Conservation (phyloP, 2,888 invertebrate species). For the Conchocele bisecta region DNA sequence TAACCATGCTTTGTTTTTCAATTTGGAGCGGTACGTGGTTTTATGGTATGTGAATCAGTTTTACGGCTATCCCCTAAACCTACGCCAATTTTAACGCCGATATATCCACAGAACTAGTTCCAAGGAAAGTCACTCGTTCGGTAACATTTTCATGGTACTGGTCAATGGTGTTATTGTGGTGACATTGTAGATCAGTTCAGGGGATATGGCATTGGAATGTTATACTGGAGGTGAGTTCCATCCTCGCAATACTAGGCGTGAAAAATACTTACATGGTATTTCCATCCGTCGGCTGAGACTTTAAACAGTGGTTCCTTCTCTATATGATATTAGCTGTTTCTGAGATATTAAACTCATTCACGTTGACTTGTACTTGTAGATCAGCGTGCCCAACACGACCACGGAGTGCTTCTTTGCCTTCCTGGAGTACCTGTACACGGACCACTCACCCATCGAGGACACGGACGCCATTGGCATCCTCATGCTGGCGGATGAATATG, state of each 20-base stretch:
- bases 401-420: constrained; percentile 73
- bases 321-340: background rate
- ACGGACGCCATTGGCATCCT: constrained; percentile 75
- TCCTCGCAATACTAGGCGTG: background rate
- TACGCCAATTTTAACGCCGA: too few relatives aligned
- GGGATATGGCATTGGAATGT: background rate
- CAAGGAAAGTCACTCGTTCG: too few relatives aligned
- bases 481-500: constrained; percentile 76
- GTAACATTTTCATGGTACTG: too few relatives aligned
- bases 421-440: constrained; percentile 79
- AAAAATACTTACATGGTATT: background rate
- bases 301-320: too few relatives aligned
- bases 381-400: constrained; percentile 64
- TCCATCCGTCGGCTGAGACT: background rate
- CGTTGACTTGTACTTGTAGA: constrained; percentile 44
- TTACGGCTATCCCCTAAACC: too few relatives aligned
- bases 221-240: background rate
- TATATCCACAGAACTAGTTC: too few relatives aligned
- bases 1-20: too few relatives aligned
- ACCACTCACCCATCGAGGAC: constrained; percentile 78
- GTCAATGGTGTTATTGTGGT: too few relatives aligned
- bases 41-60: too few relatives aligned
- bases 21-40: too few relatives aligned
- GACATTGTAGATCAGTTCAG: too few relatives aligned
- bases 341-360: background rate